Percentiles rank a stretch among this genome's conserved stretches.
These are phyloP conservation scores for Periparus ater DNA, from an alignment of 2,797 vertebrate species.

Conservation along the genomic window DNA sequence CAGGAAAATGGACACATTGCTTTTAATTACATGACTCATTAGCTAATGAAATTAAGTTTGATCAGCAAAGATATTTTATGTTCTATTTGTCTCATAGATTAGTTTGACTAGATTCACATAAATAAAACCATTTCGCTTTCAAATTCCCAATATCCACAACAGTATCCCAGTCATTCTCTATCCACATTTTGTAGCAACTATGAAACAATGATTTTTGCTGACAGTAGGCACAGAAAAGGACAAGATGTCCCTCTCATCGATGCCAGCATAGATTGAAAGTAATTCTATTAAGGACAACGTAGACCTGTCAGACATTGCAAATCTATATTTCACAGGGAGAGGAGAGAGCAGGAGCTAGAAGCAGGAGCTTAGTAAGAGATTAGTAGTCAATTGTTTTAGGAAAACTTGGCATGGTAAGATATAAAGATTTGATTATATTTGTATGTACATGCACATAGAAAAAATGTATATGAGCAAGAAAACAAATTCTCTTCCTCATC, in stretches of 20 bases:
- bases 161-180: not conserved
- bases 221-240: not conserved
- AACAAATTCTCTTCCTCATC: not conserved
- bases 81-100: slow-evolving; percentile 14
- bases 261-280: not conserved
- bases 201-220: not conserved
- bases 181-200: not conserved
- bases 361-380: not conserved
- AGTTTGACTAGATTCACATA: not conserved
- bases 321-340: slow-evolving; percentile 16
- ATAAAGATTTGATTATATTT: not conserved
- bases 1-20: slow-evolving; percentile 7
- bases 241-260: not conserved
- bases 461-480: not conserved
- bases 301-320: not conserved
- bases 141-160: not conserved
- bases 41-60: slow-evolving; percentile 34
- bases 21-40: slow-evolving; percentile 48
- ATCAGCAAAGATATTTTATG: slow-evolving; percentile 6
- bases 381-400: not conserved
- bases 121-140: not conserved
- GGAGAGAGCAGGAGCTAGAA: not conserved
- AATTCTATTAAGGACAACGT: not conserved
- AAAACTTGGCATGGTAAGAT: not conserved
- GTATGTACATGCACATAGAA: not conserved